These are phyloP conservation scores for Oopsacas minuta DNA, from an alignment of 37 sponge, comb jelly and placozoan species.

Conservation along the genomic window DNA sequence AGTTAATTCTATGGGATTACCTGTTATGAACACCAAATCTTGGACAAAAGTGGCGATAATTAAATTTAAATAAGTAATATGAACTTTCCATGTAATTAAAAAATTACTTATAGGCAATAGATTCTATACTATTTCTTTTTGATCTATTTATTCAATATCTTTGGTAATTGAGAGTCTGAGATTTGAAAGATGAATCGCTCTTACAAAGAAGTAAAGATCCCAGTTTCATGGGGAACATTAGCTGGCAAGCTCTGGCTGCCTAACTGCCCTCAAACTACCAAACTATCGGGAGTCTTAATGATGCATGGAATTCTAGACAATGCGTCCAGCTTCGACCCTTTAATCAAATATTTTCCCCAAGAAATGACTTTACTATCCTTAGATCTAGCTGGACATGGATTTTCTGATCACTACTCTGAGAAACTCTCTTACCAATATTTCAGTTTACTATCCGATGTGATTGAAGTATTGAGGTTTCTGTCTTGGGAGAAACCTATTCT, in stretches of 20 bases:
- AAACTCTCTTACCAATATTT: background rate
- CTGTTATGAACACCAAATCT: no score
- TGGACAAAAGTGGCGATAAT: no score
- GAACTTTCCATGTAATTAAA: no score
- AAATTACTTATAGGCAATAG: no score
- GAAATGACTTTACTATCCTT: background rate
- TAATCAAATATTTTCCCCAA: background rate
- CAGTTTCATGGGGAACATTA: background rate
- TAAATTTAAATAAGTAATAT: no score
- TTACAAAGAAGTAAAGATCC: background rate
- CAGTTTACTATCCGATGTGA: background rate
- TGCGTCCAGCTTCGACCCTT: background rate
- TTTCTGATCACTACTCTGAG: background rate
- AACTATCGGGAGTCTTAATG: background rate
- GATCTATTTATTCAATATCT: no score
- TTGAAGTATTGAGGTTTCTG: background rate
- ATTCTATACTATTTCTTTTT: no score
- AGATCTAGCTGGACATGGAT: background rate
- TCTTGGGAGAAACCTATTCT: background rate
- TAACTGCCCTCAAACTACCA: background rate
- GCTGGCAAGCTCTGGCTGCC: background rate
- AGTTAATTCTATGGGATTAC: no score
- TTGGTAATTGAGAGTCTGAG: no score
- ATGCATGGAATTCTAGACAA: background rate
- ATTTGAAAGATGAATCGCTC: background rate